A percentile compares a stretch with the other conserved stretches of the same genome.
These are phyloP conservation scores for Carapus acus DNA, from an alignment of 2,797 vertebrate genomes.

Conservation along the genomic window DNA sequence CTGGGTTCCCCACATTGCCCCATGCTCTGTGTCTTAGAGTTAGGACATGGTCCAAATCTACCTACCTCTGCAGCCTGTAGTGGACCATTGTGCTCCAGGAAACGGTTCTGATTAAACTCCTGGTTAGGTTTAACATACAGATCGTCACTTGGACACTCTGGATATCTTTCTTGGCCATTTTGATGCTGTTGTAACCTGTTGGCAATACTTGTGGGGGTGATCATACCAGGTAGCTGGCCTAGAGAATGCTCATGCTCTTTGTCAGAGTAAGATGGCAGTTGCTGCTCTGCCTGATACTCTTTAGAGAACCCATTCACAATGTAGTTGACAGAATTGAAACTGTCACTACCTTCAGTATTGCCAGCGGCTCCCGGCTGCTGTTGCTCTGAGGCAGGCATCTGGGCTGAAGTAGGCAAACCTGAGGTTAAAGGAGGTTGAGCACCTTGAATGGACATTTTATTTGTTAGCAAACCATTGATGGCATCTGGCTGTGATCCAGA, in stretches of 20 bases:
- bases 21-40: conserved; percentile 60
- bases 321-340: conserved; percentile 68
- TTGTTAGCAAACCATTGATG: conserved; percentile 77
- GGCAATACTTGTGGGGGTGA: conserved; percentile 67
- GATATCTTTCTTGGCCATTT: conserved; percentile 65
- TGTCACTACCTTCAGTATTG: conserved; percentile 68
- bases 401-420: conserved; percentile 80
- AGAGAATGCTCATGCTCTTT: conserved; percentile 54
- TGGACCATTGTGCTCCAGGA: conserved; percentile 63
- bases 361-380: conserved; percentile 63
- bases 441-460: conserved; percentile 73
- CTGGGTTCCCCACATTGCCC: conserved; percentile 57
- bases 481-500: conserved; percentile 78
- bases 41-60: conserved; percentile 61
- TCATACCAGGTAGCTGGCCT: conserved; percentile 68
- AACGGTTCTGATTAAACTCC: conserved; percentile 74
- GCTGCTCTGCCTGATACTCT: conserved; percentile 70
- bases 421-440: conserved; percentile 83
- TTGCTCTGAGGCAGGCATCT: conserved; percentile 80
- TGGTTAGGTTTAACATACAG: conserved; percentile 73
- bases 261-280: conserved; percentile 61
- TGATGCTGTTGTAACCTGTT: conserved; percentile 70
- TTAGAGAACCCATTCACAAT: conserved; percentile 75
- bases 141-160: conserved; percentile 71
- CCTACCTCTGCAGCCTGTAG: conserved; percentile 53